Evolutionary conservation across 2,888 invertebrate genomes (phyloP).

Genomic region (Cecidostiba fungosa): DNA sequence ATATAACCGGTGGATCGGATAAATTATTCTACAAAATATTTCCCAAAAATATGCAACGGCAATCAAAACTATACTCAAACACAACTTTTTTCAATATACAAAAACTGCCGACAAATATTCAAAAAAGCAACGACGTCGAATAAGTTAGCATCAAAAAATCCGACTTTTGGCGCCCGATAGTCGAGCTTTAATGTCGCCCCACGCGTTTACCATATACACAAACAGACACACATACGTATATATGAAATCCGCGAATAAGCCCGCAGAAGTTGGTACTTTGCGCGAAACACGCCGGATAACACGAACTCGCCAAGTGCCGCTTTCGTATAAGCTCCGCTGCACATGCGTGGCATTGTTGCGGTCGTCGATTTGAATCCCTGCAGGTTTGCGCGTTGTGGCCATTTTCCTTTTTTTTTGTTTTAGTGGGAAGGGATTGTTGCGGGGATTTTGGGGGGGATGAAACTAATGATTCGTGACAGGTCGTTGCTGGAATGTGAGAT

Average conservation of each 20-base stretch:
- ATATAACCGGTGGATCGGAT: too few species aligned
- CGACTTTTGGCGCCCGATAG: not conserved
- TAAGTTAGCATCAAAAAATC: too few species aligned
- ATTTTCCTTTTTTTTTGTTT: not conserved
- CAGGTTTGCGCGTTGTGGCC: not conserved
- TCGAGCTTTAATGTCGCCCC: not conserved
- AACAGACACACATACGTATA: not conserved
- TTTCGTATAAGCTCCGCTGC: not conserved
- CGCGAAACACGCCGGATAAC: conserved; percentile 1
- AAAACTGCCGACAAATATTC: too few species aligned
- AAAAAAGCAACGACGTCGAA: too few species aligned
- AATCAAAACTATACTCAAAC: too few species aligned
- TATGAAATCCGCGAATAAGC: not conserved
- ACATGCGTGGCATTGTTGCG: not conserved
- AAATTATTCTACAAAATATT: too few species aligned
- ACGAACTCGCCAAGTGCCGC: not conserved
- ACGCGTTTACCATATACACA: not conserved
- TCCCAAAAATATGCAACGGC: too few species aligned
- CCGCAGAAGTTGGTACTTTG: not conserved
- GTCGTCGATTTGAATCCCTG: not conserved
- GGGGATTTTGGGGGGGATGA: not conserved
- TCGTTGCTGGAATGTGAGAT: not conserved
- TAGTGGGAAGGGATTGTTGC: not conserved
- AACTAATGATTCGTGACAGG: not conserved
- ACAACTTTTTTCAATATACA: too few species aligned